Conservation (phyloP, 2,797 vertebrate species). For the Fratercula arctica region DNA sequence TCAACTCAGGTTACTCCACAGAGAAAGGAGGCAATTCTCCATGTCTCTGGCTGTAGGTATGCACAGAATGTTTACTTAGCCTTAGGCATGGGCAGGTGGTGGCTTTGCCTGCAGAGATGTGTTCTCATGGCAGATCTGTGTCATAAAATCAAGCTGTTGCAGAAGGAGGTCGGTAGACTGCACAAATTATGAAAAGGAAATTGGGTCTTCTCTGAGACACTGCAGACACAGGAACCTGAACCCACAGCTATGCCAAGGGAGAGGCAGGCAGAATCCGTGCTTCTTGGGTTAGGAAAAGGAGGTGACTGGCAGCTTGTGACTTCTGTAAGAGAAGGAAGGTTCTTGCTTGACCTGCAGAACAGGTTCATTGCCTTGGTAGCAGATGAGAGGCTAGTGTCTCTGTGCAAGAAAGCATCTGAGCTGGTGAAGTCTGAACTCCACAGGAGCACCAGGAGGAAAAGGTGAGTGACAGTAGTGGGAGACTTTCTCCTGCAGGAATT, state of each 20-base stretch:
- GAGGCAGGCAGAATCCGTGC: background rate
- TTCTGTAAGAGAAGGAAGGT: background rate
- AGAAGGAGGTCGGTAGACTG: background rate
- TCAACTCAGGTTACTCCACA: background rate
- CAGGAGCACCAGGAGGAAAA: background rate
- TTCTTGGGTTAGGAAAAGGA: background rate
- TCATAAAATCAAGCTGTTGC: background rate
- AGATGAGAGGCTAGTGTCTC: background rate
- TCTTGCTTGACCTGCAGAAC: background rate
- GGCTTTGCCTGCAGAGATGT: background rate
- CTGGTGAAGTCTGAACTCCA: background rate
- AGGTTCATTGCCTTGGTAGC: background rate
- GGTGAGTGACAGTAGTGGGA: background rate
- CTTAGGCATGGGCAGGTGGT: background rate
- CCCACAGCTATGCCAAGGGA: accelerated
- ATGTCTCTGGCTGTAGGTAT: background rate
- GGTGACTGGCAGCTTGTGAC: background rate
- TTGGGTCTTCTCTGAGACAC: background rate
- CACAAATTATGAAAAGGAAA: background rate
- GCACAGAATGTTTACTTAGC: background rate
- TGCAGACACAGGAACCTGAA: background rate
- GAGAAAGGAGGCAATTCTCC: background rate
- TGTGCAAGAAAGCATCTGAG: background rate
- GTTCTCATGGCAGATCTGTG: background rate
- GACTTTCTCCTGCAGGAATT: background rate